Evolutionary conservation across 2,888 invertebrate genomes (phyloP).

Genomic region (Acronicta alni): DNA sequence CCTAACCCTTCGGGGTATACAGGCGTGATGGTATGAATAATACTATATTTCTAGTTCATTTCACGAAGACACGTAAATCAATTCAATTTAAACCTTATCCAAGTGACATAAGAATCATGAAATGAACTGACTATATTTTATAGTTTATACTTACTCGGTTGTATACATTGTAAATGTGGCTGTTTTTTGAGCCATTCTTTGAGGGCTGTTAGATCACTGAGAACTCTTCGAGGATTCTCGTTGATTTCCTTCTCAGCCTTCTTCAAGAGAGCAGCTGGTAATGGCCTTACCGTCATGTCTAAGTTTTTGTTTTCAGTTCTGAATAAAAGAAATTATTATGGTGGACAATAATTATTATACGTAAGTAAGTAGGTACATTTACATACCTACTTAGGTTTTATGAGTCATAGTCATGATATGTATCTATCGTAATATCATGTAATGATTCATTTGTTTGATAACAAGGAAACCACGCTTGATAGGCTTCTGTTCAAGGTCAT

Average conservation of each 20-base stretch:
- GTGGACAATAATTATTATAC: too few relatives aligned
- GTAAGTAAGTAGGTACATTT: too few relatives aligned
- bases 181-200: slow-evolving; percentile 86
- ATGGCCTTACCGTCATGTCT: slow-evolving; percentile 72
- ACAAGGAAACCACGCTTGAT: neutral
- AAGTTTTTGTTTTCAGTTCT: neutral
- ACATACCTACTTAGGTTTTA: too few relatives aligned
- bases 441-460: slow-evolving; percentile 23
- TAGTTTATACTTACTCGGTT: slow-evolving; percentile 73
- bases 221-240: slow-evolving; percentile 78
- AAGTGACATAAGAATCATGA: too few relatives aligned
- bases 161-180: slow-evolving; percentile 80
- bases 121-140: too few relatives aligned
- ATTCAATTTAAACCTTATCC: too few relatives aligned
- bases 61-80: too few relatives aligned
- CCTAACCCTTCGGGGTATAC: too few relatives aligned
- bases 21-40: too few relatives aligned
- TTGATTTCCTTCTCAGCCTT: slow-evolving; percentile 84
- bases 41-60: too few relatives aligned
- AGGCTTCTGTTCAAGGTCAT: slow-evolving; percentile 3
- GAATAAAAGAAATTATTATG: slow-evolving; percentile 6
- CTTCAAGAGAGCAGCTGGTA: slow-evolving; percentile 74
- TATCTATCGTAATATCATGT: neutral
- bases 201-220: slow-evolving; percentile 75
- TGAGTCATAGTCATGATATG: slow-evolving; percentile 3